Evolutionary conservation across 1,140 invertebrate species (phyloP).

Genomic region (Aphis craccivora): DNA sequence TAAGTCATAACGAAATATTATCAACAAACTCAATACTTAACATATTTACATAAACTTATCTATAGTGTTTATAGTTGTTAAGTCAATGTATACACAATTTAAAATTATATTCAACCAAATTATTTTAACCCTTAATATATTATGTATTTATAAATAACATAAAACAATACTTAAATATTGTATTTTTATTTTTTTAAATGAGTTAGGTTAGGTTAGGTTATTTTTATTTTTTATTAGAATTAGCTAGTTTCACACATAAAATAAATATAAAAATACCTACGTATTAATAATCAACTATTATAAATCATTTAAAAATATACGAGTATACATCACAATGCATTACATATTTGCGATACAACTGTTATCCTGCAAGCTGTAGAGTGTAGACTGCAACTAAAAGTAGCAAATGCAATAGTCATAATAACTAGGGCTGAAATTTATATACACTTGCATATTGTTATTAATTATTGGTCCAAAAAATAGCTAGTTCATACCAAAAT

Average conservation of each 20-base stretch:
- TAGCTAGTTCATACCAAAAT: no score
- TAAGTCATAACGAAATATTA: neutral
- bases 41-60: neutral
- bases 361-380: neutral
- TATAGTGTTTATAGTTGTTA: neutral
- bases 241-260: neutral
- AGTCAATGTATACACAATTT: neutral
- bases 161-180: no score
- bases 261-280: neutral
- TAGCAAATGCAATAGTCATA: neutral
- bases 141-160: neutral
- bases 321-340: no score
- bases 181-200: neutral
- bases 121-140: neutral
- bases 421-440: no score
- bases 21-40: neutral
- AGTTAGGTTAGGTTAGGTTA: no score
- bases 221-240: neutral
- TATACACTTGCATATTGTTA: no score
- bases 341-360: neutral
- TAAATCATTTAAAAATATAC: no score
- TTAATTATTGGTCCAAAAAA: no score
- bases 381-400: neutral
- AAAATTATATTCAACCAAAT: neutral
- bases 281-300: neutral